Evolutionary conservation across 2,888 invertebrate genomes (phyloP), one percentile per base, ranked within the genome.

Genomic region (Pachymerium ferrugineum): DNA sequence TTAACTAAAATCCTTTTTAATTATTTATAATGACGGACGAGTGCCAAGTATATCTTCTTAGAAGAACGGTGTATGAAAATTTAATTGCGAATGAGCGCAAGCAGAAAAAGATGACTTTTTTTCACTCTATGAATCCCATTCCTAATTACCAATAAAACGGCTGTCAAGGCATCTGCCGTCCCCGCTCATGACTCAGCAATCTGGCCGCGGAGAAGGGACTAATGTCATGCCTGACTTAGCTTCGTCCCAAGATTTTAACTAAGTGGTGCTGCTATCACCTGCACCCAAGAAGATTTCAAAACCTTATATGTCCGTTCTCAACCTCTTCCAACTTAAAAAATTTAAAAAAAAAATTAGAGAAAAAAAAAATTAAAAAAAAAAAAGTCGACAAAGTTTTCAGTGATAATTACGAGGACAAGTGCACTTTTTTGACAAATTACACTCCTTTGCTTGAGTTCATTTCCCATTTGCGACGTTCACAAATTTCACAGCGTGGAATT

Each of bases 401-500:
- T 71, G 71, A 71, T 35, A 71, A 71, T 71, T 71, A 71, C 19
- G 71, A 35, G 38, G 71, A 38, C 33, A 38, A 30, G 71, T 30
- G 38, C 19, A 71, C 35, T 72, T 54, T 72, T 72, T 72, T 72
- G 72, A 72, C 72, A 72, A 72, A 72, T 72, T 42, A 47, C 54
- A 47, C 72, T 72, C 54, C 72, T 72, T 72, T 72, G 72, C 72
- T 72, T 54, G 72, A 72, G 72, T 72, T 72, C 72, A 72, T 72
- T 72, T 72, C 72, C 72, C 72, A 72, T 72, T 72, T 72, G 72
- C 72, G 72, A 72, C 72, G 72, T 47, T 47, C 72, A 72, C 72
- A 72, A 72, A 72, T 72, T 54, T 72, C n/a, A 47, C 35, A 19
- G 29, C 71, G 16, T 6, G 19, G 72, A 72, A 72, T 72, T 54